Percentiles rank a stretch among this genome's conserved stretches.
Conservation (phyloP, 2,888 invertebrate genomes). For the Malachius bipustulatus region DNA sequence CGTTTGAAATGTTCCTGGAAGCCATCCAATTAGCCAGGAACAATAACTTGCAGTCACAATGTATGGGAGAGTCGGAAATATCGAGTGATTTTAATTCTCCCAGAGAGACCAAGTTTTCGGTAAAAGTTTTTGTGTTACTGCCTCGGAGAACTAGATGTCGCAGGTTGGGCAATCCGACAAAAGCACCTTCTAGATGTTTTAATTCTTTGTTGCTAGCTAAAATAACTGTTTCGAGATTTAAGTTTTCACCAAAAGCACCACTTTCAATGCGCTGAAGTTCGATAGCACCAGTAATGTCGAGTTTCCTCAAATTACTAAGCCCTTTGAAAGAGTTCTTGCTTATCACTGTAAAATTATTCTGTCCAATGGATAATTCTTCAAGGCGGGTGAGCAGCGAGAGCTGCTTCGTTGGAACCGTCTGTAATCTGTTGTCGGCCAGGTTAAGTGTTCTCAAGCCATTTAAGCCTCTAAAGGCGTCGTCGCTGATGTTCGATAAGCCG, state of each 20-base stretch:
- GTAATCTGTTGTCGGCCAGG: slow-evolving; percentile 67
- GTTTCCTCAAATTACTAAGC: slow-evolving; percentile 58
- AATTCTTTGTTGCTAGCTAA: slow-evolving; percentile 69
- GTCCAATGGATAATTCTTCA: slow-evolving; percentile 71
- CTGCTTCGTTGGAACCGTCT: slow-evolving; percentile 63
- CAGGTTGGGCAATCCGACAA: slow-evolving; percentile 68
- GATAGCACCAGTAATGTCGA: slow-evolving; percentile 70
- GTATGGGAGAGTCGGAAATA: slow-evolving; percentile 69
- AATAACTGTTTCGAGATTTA: slow-evolving; percentile 66
- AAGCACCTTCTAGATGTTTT: slow-evolving; percentile 56
- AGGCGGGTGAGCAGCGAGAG: slow-evolving; percentile 57
- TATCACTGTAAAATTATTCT: slow-evolving; percentile 64
- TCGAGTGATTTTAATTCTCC: slow-evolving; percentile 64
- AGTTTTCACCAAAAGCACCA: slow-evolving; percentile 67
- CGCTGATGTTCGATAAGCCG: slow-evolving; percentile 65
- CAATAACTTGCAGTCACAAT: slow-evolving; percentile 67
- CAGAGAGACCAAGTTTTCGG: slow-evolving; percentile 72
- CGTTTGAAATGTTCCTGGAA: slow-evolving; percentile 51
- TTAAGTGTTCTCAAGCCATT: slow-evolving; percentile 64
- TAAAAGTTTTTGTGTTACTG: slow-evolving; percentile 61
- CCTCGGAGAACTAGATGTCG: slow-evolving; percentile 65
- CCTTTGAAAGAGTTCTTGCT: slow-evolving; percentile 67
- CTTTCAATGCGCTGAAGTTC: slow-evolving; percentile 60
- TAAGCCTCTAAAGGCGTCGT: slow-evolving; percentile 62
- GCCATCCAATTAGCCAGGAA: slow-evolving; percentile 66